Evolutionary conservation across 2,888 invertebrate species (phyloP).

Genomic region (Lithophane leautieri): DNA sequence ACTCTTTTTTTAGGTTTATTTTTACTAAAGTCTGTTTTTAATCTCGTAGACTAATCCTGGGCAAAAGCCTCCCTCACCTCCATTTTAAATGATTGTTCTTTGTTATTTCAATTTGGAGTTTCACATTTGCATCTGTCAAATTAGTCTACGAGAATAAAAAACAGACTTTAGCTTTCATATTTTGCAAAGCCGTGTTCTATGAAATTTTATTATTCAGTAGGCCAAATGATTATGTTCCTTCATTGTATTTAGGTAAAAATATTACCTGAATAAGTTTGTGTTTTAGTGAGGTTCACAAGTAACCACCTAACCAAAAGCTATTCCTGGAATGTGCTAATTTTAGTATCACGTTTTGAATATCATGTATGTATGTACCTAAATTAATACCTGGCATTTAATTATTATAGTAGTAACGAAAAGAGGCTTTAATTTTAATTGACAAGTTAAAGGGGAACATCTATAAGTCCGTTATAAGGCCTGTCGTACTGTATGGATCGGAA

Average conservation of each 20-base stretch:
- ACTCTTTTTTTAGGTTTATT: not conserved
- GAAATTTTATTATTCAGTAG: not conserved
- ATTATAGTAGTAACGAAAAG: not conserved
- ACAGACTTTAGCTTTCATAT: not conserved
- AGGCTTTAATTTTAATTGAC: not conserved
- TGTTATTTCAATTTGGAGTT: too few relatives aligned
- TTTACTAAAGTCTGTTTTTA: too few relatives aligned
- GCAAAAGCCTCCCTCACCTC: too few relatives aligned
- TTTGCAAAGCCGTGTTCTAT: not conserved
- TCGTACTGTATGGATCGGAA: too few relatives aligned
- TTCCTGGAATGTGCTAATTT: not conserved
- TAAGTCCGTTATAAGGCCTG: too few relatives aligned
- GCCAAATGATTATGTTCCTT: not conserved
- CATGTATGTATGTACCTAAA: not conserved
- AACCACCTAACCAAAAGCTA: not conserved
- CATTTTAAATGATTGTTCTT: too few relatives aligned
- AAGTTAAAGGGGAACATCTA: too few relatives aligned
- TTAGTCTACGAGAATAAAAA: too few relatives aligned
- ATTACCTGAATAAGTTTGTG: not conserved
- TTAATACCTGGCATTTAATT: not conserved
- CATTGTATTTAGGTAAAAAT: constrained; percentile 1
- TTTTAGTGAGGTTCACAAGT: not conserved
- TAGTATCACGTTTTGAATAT: not conserved
- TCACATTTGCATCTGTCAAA: too few relatives aligned
- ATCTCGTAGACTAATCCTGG: too few relatives aligned